These are phyloP conservation scores for Coelopa frigida DNA, from an alignment of 1,140 invertebrate species.

Conservation along the genomic window DNA sequence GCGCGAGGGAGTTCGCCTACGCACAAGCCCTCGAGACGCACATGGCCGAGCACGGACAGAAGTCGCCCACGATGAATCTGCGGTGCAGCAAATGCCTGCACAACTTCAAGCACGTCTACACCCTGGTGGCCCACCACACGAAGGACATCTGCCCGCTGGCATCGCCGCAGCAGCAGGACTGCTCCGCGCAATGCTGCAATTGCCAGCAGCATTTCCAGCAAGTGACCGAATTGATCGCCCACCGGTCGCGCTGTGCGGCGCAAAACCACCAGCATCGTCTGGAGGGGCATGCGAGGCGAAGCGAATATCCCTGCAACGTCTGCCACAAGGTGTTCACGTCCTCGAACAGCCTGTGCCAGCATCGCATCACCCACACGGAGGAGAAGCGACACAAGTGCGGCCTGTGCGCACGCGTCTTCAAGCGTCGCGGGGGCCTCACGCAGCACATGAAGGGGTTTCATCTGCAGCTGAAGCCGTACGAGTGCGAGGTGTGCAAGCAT, in stretches of 20 bases:
- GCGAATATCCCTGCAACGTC: conserved; percentile 16
- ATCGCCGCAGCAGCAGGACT: too few relatives aligned
- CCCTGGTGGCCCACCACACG: conserved; percentile 5
- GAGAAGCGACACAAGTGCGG: conserved; percentile 32
- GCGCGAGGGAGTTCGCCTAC: too few relatives aligned
- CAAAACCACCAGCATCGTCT: too few relatives aligned
- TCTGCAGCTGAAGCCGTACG: conserved; percentile 35
- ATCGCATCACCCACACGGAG: conserved; percentile 34
- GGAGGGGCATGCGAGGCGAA: neutral
- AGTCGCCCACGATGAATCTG: too few relatives aligned
- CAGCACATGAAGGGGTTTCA: conserved; percentile 41
- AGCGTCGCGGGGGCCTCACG: conserved; percentile 33
- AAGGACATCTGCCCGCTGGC: conserved; percentile 2
- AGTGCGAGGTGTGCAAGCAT: conserved; percentile 35
- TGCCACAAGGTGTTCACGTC: conserved; percentile 31
- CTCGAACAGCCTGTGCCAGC: conserved; percentile 30
- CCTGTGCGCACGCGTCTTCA: conserved; percentile 34
- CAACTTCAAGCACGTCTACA: too few relatives aligned
- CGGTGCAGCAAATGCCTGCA: too few relatives aligned
- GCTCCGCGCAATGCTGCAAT: too few relatives aligned
- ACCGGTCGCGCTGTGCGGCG: too few relatives aligned
- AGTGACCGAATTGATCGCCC: too few relatives aligned
- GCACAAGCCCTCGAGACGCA: too few relatives aligned
- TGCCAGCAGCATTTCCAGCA: too few relatives aligned
- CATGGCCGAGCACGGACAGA: too few relatives aligned